phyloP scores from a whole-genome alignment of 2,888 invertebrate species.

The Bruchidius siliquastri region DNA sequence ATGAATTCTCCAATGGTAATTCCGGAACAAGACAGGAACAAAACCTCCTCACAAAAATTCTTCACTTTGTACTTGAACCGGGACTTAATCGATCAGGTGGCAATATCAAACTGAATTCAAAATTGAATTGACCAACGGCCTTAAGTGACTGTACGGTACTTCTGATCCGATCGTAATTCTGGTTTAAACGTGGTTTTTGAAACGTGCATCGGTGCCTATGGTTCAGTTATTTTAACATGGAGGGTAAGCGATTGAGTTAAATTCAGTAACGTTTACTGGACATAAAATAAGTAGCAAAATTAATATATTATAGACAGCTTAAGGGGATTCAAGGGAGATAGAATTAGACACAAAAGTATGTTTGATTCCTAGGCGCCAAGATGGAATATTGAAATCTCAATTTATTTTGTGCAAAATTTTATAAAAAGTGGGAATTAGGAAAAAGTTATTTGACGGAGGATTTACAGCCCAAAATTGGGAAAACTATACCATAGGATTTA shows the following conservation, averaged over 20 bases:
- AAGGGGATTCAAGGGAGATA: too few species aligned
- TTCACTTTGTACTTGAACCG: neutral
- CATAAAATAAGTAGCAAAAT: too few species aligned
- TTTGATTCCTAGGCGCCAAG: too few species aligned
- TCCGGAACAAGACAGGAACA: neutral
- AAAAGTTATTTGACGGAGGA: too few species aligned
- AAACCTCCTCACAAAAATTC: neutral
- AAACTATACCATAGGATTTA: too few species aligned
- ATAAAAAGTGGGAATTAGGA: too few species aligned
- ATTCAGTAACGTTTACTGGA: too few species aligned
- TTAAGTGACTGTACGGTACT: neutral
- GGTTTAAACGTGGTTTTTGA: neutral
- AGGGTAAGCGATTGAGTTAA: neutral
- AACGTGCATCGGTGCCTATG: neutral
- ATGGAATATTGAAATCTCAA: too few species aligned
- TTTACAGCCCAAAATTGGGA: too few species aligned
- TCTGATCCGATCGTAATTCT: neutral
- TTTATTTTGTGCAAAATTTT: too few species aligned
- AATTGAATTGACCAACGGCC: neutral
- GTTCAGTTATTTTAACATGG: neutral
- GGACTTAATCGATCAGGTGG: neutral
- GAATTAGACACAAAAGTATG: too few species aligned
- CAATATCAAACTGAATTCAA: neutral
- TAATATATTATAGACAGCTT: too few species aligned
- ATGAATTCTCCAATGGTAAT: neutral